Evolutionary conservation across 2,113 vertebrate species (phyloP), one percentile per base, ranked within the genome.

Genomic region (Daboia siamensis): DNA sequence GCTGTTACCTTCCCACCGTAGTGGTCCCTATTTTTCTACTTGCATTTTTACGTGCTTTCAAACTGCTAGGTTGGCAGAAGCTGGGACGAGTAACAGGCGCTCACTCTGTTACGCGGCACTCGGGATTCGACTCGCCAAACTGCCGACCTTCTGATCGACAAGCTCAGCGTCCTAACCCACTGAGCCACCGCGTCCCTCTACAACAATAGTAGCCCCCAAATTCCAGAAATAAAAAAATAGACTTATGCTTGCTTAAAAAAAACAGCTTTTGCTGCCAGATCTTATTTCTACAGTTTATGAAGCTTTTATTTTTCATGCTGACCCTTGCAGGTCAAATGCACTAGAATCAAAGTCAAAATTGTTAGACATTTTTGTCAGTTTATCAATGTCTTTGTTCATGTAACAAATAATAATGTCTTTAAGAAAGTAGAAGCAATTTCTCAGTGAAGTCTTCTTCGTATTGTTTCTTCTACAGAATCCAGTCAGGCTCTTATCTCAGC

Each of bases 401-500:
- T 97, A 97, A 97, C 96, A 94, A 96, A 96, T 96, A 94, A 95
- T 97, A 94, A 94, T 95, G 93, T 95, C 95, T 97, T 95, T 96
- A 95, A 96, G 94, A 94, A 96, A 97, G 90, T 93, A 91, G 23
- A 93, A 93, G 95, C 96, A 93, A 89, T 96, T 97, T 95, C 97
- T 98, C 94, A 96, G 87, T 93, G 92, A 74, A 94, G 95, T 98
- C 97, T 96, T 92, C 90, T 96, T 93, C 96, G 93, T 97, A 84
- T 95, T 94, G 2, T 96, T 59, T 96, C 96, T 94, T 97, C 97
- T 94, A 93, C 98, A 99, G 99, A 98, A 98, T 99, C 96, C 98
- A 99, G 97, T 99, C 99, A 1, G 99, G 99, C 92, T 99, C 99
- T 20, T 99, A 99, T 96, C 99, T 99, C 97, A 99, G 99, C 97